A percentile compares a stretch with the other conserved stretches of the same genome.
These are phyloP conservation scores for Montipora foliosa DNA, from an alignment of 64 coral and sea anemone species.

Conservation along the genomic window DNA sequence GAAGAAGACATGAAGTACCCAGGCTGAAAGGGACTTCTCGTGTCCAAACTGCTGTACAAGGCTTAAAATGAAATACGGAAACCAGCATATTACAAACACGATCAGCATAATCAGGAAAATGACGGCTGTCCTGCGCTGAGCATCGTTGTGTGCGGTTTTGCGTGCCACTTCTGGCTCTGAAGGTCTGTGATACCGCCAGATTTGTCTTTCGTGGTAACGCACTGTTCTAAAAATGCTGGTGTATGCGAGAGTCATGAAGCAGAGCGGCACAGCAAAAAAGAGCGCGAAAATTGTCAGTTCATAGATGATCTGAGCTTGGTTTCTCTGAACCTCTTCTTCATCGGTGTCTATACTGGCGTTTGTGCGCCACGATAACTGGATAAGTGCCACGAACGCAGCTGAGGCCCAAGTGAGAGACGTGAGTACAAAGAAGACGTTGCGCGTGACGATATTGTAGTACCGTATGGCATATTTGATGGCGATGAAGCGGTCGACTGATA, in stretches of 20 bases:
- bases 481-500: slow-evolving; percentile 71
- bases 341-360: slow-evolving; percentile 26
- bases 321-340: background rate
- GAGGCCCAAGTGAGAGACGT: slow-evolving; percentile 25
- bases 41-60: slow-evolving; percentile 7
- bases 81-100: slow-evolving; percentile 70
- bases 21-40: background rate
- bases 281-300: background rate
- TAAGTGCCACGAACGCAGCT: slow-evolving; percentile 42
- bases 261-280: slow-evolving; percentile 55
- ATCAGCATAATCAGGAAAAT: slow-evolving; percentile 70
- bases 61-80: slow-evolving; percentile 72
- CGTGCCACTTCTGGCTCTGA: background rate
- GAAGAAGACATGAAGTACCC: slow-evolving; percentile 63
- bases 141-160: background rate
- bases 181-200: slow-evolving; percentile 47
- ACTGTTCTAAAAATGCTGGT: slow-evolving; percentile 49
- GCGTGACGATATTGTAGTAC: slow-evolving; percentile 60
- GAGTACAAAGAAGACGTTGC: background rate
- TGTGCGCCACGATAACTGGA: slow-evolving; percentile 54
- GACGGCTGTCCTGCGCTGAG: slow-evolving; percentile 65
- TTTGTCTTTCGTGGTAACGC: slow-evolving; percentile 68
- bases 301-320: background rate
- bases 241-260: slow-evolving; percentile 46
- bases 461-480: slow-evolving; percentile 76